phyloP scores from a whole-genome alignment of 1,140 invertebrate species.

The Pomacea maculata region DNA sequence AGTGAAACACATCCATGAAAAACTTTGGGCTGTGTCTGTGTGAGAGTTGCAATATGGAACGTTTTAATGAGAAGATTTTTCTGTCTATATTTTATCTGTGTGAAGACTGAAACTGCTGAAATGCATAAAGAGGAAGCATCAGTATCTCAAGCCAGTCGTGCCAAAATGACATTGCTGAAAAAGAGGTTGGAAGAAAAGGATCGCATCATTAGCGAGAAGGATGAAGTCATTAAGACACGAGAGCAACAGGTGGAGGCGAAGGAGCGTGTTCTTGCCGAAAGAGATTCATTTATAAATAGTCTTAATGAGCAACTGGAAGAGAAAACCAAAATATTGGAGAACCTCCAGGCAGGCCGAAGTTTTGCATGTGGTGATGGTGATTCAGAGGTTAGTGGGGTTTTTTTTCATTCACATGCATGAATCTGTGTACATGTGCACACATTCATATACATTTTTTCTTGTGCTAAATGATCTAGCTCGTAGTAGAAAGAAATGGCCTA shows the following conservation, averaged over 20 bases:
- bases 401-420: background rate
- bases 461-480: too few relatives aligned
- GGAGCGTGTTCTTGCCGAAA: constrained; percentile 55
- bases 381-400: constrained; percentile 26
- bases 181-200: constrained; percentile 61
- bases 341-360: constrained; percentile 33
- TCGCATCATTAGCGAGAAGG: constrained; percentile 49
- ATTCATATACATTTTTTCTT: too few relatives aligned
- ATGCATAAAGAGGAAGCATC: constrained; percentile 8
- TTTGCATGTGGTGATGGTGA: constrained; percentile 24
- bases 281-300: constrained; percentile 47
- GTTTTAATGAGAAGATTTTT: too few relatives aligned
- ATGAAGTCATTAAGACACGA: constrained; percentile 46
- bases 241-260: constrained; percentile 55
- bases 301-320: constrained; percentile 57
- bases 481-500: too few relatives aligned
- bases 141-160: constrained; percentile 40
- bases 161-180: constrained; percentile 53
- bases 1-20: too few relatives aligned
- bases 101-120: constrained; percentile 8
- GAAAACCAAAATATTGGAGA: constrained; percentile 52
- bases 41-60: too few relatives aligned
- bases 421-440: background rate
- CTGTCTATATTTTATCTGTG: background rate
- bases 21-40: too few relatives aligned